A percentile compares a stretch with the other conserved stretches of the same genome.
Evolutionary conservation across 2,797 vertebrate species (phyloP).

Genomic region (Coregonus suidteri): DNA sequence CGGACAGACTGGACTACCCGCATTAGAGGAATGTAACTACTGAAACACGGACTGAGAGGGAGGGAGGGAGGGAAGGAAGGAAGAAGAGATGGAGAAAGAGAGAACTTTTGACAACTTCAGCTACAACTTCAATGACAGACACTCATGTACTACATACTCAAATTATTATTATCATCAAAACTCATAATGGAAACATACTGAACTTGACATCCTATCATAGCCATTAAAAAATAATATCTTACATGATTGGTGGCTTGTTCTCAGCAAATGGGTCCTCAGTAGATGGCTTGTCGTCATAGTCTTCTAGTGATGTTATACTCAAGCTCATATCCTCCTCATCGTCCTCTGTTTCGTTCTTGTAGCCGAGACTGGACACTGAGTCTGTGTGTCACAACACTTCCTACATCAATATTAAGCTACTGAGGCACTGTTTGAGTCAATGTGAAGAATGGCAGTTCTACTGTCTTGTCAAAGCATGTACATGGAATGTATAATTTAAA

Average conservation of each 20-base stretch:
- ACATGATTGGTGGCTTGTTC: slow-evolving; percentile 60
- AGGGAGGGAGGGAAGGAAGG: background rate
- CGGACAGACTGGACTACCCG: slow-evolving; percentile 76
- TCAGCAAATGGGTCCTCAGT: slow-evolving; percentile 40
- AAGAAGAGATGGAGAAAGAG: background rate
- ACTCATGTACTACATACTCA: too few relatives aligned
- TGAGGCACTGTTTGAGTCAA: background rate
- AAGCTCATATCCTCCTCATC: slow-evolving; percentile 42
- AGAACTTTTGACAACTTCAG: too few relatives aligned
- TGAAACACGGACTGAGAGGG: slow-evolving; percentile 69
- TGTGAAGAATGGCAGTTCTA: too few relatives aligned
- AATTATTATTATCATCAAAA: background rate
- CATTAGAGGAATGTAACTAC: slow-evolving; percentile 78
- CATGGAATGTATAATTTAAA: too few relatives aligned
- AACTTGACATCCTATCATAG: background rate
- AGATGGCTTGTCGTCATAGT: slow-evolving; percentile 38
- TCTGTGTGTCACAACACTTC: slow-evolving; percentile 48
- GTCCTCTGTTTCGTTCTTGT: slow-evolving; percentile 28
- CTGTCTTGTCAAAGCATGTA: too few relatives aligned
- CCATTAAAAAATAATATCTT: slow-evolving; percentile 7
- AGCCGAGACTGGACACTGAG: slow-evolving; percentile 15
- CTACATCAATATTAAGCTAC: background rate
- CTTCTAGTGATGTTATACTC: slow-evolving; percentile 38
- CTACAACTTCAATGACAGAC: background rate
- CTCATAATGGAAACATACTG: background rate